A percentile compares a stretch with the other conserved stretches of the same genome.
Conservation (phyloP, 2,113 vertebrate genomes). For the Paedocypris sp. region DNA sequence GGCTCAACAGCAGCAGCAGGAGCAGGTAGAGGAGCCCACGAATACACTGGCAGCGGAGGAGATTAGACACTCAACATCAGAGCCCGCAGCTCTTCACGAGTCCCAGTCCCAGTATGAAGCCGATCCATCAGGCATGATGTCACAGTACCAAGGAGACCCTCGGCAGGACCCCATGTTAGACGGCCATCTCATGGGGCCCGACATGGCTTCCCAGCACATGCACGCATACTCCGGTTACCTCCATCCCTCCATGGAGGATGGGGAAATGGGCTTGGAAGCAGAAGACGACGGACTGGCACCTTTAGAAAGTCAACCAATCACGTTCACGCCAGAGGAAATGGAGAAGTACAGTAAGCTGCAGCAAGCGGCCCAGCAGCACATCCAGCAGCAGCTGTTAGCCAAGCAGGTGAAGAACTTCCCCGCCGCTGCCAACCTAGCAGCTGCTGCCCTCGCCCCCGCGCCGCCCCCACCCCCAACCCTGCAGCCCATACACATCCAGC, state of each 20-base stretch:
- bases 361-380: conserved; percentile 94
- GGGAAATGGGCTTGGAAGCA: conserved; percentile 66
- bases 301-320: conserved; percentile 92
- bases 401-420: conserved; percentile 95
- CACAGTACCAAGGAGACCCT: conserved; percentile 54
- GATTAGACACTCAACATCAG: conserved; percentile 38
- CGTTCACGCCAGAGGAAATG: conserved; percentile 96
- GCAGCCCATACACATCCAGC: conserved; percentile 93
- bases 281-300: conserved; percentile 87
- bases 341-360: conserved; percentile 98
- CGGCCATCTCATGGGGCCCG: conserved; percentile 55
- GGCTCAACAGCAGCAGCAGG: conserved; percentile 46
- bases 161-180: conserved; percentile 65
- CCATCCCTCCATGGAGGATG: conserved; percentile 67
- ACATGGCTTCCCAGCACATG: conserved; percentile 63
- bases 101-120: conserved; percentile 50
- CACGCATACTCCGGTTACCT: conserved; percentile 72
- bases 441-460: conserved; percentile 47
- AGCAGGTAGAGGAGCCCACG: conserved; percentile 47
- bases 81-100: conserved; percentile 56
- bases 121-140: conserved; percentile 52
- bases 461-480: conserved; percentile 65
- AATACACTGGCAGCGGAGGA: conserved; percentile 56
- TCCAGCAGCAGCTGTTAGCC: conserved; percentile 93
- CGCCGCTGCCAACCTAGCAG: conserved; percentile 61